Evolutionary conservation across 2,113 vertebrate genomes (phyloP).

Genomic region (Callospermophilus lateralis): DNA sequence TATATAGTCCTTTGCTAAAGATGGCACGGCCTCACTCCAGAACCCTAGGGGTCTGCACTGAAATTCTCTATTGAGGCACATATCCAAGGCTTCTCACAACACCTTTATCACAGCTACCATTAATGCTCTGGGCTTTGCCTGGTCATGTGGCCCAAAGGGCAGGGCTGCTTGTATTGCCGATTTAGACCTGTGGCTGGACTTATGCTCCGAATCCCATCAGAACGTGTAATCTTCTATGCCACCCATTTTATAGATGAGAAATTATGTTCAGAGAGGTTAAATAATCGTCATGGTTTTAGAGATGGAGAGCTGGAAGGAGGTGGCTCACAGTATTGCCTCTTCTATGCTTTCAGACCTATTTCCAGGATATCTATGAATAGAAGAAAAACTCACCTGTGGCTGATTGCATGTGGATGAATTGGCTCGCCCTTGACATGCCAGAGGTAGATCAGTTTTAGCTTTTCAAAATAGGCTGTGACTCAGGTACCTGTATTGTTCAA

Average conservation of each 20-base stretch:
- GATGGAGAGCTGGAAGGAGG: neutral
- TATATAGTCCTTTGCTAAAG: neutral
- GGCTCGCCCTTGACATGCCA: slow-evolving; percentile 65
- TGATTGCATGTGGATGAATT: slow-evolving; percentile 21
- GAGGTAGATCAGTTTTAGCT: slow-evolving; percentile 69
- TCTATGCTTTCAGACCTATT: slow-evolving; percentile 43
- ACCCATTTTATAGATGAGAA: neutral
- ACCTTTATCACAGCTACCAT: neutral
- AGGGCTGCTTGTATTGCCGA: neutral
- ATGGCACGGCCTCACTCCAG: neutral
- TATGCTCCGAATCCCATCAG: neutral
- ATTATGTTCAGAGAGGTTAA: neutral
- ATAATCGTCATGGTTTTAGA: slow-evolving; percentile 11
- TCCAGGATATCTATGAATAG: slow-evolving; percentile 58
- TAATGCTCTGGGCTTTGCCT: neutral
- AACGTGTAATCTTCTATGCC: neutral
- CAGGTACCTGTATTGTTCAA: slow-evolving; percentile 65
- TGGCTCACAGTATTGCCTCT: neutral
- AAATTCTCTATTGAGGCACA: neutral
- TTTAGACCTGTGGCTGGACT: neutral
- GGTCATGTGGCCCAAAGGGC: neutral
- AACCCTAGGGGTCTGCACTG: neutral
- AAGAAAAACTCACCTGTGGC: slow-evolving; percentile 72
- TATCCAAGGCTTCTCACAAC: neutral
- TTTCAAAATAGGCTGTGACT: slow-evolving; percentile 79